Conservation (phyloP, 2,113 vertebrate species). For the Xerus inauris region DNA sequence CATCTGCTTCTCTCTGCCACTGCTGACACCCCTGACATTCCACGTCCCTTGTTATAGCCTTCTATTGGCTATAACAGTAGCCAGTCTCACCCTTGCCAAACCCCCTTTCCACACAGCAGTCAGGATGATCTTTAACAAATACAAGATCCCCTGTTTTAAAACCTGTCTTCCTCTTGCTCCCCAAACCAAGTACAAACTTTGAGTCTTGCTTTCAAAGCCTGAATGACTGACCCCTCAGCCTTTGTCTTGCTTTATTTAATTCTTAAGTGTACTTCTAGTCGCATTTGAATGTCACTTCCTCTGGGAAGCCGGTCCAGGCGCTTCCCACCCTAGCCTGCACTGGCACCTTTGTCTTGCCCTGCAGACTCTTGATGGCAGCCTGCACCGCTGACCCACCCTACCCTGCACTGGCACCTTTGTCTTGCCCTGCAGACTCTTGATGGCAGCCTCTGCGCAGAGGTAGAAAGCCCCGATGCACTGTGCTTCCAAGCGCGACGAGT, state of each 20-base stretch:
- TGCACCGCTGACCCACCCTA: constrained; percentile 61
- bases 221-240: background rate
- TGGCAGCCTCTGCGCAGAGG: constrained; percentile 94
- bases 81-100: background rate
- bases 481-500: constrained; percentile 94
- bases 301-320: background rate
- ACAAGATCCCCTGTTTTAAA: background rate
- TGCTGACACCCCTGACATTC: constrained; percentile 83
- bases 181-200: background rate
- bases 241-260: background rate
- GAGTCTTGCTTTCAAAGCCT: background rate
- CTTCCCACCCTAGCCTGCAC: background rate
- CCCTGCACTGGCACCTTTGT: constrained; percentile 91
- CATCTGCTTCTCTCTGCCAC: constrained; percentile 75
- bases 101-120: background rate
- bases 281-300: background rate
- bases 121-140: constrained; percentile 15
- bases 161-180: background rate
- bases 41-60: background rate
- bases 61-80: no score
- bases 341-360: constrained; percentile 97
- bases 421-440: constrained; percentile 95
- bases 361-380: constrained; percentile 94
- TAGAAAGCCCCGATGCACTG: constrained; percentile 98
- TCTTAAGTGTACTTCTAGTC: background rate